These are phyloP conservation scores for Incurvaria masculella DNA, from an alignment of 2,888 invertebrate genomes.

Conservation along the genomic window DNA sequence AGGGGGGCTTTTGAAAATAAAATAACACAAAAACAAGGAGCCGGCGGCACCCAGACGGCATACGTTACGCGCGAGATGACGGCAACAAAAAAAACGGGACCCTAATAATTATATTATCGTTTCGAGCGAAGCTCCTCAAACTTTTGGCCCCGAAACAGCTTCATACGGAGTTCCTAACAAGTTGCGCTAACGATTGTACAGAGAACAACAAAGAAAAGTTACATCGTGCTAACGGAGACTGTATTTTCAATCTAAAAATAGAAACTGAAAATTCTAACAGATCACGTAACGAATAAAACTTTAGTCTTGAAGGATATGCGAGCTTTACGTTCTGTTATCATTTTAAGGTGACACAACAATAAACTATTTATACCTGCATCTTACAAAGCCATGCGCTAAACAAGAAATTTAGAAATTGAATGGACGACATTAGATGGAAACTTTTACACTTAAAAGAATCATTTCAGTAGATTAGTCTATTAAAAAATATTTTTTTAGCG, in stretches of 20 bases:
- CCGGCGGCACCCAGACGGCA: constrained; percentile 40
- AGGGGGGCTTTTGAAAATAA: constrained; percentile 40
- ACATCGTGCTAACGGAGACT: background rate
- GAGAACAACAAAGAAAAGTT: too few species aligned
- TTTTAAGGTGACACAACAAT: too few species aligned
- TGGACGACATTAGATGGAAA: too few species aligned
- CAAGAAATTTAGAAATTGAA: too few species aligned
- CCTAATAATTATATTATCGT: constrained; percentile 43
- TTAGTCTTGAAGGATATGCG: too few species aligned
- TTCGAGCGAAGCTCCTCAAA: constrained; percentile 36
- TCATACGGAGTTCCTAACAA: too few species aligned
- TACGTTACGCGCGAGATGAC: constrained; percentile 52
- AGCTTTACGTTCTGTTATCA: too few species aligned
- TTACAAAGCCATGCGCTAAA: too few species aligned
- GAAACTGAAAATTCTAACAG: constrained; percentile 4
- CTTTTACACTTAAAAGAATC: constrained; percentile 7
- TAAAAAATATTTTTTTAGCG: constrained; percentile 5
- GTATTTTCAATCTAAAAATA: constrained; percentile 7
- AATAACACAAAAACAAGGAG: constrained; percentile 23
- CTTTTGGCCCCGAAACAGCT: constrained; percentile 13
- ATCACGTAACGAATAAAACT: constrained; percentile 7
- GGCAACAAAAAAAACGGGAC: constrained; percentile 51
- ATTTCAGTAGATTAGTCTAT: constrained; percentile 5
- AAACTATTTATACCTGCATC: too few species aligned
- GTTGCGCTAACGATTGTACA: too few species aligned